phyloP scores from a whole-genome alignment of 2,888 invertebrate species.

The Anagyrus pseudococci region DNA sequence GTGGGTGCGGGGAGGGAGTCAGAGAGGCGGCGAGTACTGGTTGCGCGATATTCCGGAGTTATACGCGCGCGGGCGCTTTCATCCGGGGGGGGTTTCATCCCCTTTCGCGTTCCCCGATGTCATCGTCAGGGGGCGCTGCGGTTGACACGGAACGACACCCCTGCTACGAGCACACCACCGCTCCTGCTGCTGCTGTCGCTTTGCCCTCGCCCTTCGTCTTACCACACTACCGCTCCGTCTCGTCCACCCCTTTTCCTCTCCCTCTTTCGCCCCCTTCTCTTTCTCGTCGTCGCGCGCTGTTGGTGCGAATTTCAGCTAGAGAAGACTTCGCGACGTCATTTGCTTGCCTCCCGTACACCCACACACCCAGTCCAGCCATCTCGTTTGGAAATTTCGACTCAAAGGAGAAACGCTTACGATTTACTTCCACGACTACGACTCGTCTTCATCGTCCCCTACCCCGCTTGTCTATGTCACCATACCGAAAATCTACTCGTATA shows the following conservation, averaged over 20 bases:
- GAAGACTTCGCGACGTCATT: too few species aligned
- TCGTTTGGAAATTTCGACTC: too few species aligned
- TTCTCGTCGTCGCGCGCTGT: too few species aligned
- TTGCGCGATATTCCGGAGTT: constrained; percentile 44
- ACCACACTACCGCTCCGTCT: constrained; percentile 19
- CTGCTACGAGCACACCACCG: constrained; percentile 6
- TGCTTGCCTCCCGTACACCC: too few species aligned
- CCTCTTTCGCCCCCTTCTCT: too few species aligned
- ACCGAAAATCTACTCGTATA: too few species aligned
- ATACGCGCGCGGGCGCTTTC: constrained; percentile 41
- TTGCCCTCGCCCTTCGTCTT: constrained; percentile 5
- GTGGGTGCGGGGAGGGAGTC: background rate
- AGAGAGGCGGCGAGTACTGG: background rate
- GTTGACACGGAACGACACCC: constrained; percentile 61
- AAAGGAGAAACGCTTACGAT: too few species aligned
- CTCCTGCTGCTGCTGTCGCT: constrained; percentile 17
- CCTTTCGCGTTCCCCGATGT: constrained; percentile 60
- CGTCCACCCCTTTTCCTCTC: too few species aligned
- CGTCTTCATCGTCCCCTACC: constrained; percentile 14
- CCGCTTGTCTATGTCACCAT: too few species aligned
- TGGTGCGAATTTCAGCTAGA: too few species aligned
- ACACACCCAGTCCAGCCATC: too few species aligned
- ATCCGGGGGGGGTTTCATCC: constrained; percentile 49
- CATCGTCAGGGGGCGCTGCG: constrained; percentile 62
- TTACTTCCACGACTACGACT: too few species aligned